These are phyloP conservation scores for Ataeniobius toweri DNA, from an alignment of 2,797 vertebrate genomes.

Conservation along the genomic window DNA sequence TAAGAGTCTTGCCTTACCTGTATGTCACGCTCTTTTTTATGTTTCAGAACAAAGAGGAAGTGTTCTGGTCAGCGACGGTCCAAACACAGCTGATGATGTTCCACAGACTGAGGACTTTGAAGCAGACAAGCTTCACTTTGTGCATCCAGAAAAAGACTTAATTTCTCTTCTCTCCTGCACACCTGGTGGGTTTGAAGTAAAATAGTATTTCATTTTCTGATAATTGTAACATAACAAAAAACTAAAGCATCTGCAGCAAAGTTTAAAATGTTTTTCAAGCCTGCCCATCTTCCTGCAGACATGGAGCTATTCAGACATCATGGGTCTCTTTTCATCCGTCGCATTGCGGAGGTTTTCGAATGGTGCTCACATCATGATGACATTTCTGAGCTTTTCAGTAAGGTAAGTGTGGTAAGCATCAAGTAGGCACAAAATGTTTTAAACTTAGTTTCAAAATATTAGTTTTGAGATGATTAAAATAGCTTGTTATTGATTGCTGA, in stretches of 20 bases:
- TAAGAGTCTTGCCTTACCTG: not conserved
- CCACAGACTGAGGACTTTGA: not conserved
- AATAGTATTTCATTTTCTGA: too few species aligned
- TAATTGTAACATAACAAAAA: not conserved
- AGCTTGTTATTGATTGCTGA: not conserved
- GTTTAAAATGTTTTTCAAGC: not conserved
- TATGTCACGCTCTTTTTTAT: not conserved
- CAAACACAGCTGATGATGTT: not conserved
- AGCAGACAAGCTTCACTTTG: conserved; percentile 19
- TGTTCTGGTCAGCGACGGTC: conserved; percentile 31
- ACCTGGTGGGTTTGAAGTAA: conserved; percentile 58
- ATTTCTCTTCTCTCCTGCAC: conserved; percentile 70
- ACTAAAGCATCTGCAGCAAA: too few species aligned
- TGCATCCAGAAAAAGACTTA: conserved; percentile 76
- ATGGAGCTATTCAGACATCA: conserved; percentile 54
- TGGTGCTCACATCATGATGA: conserved; percentile 35
- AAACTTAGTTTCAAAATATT: not conserved
- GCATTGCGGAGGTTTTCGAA: conserved; percentile 47
- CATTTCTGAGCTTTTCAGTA: conserved; percentile 72
- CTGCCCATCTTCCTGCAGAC: conserved; percentile 54
- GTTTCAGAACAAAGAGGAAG: conserved; percentile 52
- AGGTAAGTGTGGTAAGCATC: conserved; percentile 29
- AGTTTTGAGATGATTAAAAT: not conserved
- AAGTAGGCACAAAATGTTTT: not conserved
- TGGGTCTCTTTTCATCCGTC: conserved; percentile 69